Percentiles rank a stretch among this genome's conserved stretches.
Evolutionary conservation across 2,888 invertebrate genomes (phyloP).

Genomic region (Halictus quadricinctus): DNA sequence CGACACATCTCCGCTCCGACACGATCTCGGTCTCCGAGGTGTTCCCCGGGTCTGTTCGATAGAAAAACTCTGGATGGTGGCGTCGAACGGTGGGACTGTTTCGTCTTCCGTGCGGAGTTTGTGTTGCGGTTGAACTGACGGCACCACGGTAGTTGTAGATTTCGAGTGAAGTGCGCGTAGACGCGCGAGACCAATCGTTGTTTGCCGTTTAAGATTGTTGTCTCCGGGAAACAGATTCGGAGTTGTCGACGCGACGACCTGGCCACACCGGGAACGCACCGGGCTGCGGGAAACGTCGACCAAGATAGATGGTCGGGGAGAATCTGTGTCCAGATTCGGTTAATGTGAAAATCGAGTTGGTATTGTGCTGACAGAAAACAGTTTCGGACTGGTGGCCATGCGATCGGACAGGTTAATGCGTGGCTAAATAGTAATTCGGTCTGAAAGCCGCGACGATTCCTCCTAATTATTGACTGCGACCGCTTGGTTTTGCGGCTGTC

Average conservation of each 20-base stretch:
- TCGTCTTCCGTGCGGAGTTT: neutral
- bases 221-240: neutral
- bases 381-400: conserved; percentile 23
- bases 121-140: neutral
- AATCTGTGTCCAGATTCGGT: conserved; percentile 15
- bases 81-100: neutral
- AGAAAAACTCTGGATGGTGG: neutral
- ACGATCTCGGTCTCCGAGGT: neutral
- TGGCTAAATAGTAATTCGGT: conserved; percentile 27
- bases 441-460: conserved; percentile 13
- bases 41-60: neutral
- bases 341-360: conserved; percentile 18
- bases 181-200: neutral
- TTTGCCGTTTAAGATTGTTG: neutral
- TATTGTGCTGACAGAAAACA: conserved; percentile 25
- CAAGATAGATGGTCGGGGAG: neutral
- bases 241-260: neutral
- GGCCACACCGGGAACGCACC: neutral
- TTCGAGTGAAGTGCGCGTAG: neutral
- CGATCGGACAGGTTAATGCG: conserved; percentile 35
- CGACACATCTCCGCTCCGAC: neutral
- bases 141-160: too few species aligned
- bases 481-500: neutral
- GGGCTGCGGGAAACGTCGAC: neutral
- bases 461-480: conserved; percentile 35